Evolutionary conservation across 1,140 invertebrate genomes (phyloP).

Genomic region (Cherax destructor): DNA sequence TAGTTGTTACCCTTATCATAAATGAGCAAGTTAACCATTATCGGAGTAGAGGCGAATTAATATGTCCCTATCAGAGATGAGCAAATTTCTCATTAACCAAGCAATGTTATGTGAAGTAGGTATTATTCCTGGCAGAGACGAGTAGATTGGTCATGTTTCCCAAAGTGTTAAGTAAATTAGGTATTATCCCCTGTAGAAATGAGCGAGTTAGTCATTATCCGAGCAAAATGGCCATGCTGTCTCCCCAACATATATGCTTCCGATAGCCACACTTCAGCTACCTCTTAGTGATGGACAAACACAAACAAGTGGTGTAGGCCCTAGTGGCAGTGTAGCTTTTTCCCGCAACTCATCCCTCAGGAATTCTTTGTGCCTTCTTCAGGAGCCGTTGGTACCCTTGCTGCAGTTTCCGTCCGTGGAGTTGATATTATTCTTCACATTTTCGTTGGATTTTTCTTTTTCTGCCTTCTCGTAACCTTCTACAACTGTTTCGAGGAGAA

Average conservation of each 20-base stretch:
- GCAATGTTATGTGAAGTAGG: too few relatives aligned
- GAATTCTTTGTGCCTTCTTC: background rate
- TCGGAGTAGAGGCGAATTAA: too few relatives aligned
- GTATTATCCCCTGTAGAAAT: too few relatives aligned
- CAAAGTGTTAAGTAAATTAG: too few relatives aligned
- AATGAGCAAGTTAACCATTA: too few relatives aligned
- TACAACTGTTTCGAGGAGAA: constrained; percentile 90
- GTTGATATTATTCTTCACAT: constrained; percentile 32
- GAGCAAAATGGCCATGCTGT: background rate
- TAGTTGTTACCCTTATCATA: too few relatives aligned
- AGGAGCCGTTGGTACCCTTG: constrained; percentile 31
- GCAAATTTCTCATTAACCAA: too few relatives aligned
- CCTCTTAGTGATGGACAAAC: background rate
- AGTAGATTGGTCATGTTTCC: too few relatives aligned
- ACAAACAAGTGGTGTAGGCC: background rate
- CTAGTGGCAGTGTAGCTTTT: constrained; percentile 3
- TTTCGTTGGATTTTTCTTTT: constrained; percentile 66
- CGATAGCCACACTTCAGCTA: background rate
- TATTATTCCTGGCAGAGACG: too few relatives aligned
- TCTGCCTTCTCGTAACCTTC: constrained; percentile 84
- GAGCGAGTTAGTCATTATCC: too few relatives aligned
- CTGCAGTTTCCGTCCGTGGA: background rate
- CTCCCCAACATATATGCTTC: too few relatives aligned
- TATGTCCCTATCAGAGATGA: too few relatives aligned
- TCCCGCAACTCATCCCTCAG: background rate